Evolutionary conservation across 2,888 invertebrate genomes (phyloP).

Genomic region (Clanis bilineata): DNA sequence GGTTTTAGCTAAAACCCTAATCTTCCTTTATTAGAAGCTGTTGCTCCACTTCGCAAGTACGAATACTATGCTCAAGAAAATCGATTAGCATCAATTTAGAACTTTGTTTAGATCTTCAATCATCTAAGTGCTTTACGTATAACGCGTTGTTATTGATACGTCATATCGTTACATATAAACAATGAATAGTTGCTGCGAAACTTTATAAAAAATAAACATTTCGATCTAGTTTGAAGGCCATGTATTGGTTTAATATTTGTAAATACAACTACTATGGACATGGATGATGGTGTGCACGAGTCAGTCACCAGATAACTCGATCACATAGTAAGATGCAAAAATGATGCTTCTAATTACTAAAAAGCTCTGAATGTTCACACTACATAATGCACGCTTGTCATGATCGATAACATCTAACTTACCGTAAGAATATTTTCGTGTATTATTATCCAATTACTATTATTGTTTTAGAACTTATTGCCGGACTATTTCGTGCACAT

Average conservation of each 20-base stretch:
- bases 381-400: slow-evolving; percentile 55
- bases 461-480: slow-evolving; percentile 48
- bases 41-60: no score
- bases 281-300: slow-evolving; percentile 63
- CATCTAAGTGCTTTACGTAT: neutral
- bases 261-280: slow-evolving; percentile 65
- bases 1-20: neutral
- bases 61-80: neutral
- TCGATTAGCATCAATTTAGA: neutral
- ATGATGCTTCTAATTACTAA: slow-evolving; percentile 74
- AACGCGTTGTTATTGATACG: slow-evolving; percentile 13
- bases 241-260: slow-evolving; percentile 48
- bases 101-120: slow-evolving; percentile 7
- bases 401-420: slow-evolving; percentile 70
- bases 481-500: slow-evolving; percentile 59
- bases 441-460: slow-evolving; percentile 67
- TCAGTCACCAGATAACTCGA: slow-evolving; percentile 58
- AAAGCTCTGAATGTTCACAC: slow-evolving; percentile 67
- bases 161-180: neutral
- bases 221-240: slow-evolving; percentile 57
- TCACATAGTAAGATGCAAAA: slow-evolving; percentile 54
- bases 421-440: slow-evolving; percentile 70
- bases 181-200: slow-evolving; percentile 7
- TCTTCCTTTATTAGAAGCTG: neutral
- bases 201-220: slow-evolving; percentile 38